These are phyloP conservation scores for Digitonthophagus gazella DNA, from an alignment of 2,888 invertebrate genomes.

Conservation along the genomic window DNA sequence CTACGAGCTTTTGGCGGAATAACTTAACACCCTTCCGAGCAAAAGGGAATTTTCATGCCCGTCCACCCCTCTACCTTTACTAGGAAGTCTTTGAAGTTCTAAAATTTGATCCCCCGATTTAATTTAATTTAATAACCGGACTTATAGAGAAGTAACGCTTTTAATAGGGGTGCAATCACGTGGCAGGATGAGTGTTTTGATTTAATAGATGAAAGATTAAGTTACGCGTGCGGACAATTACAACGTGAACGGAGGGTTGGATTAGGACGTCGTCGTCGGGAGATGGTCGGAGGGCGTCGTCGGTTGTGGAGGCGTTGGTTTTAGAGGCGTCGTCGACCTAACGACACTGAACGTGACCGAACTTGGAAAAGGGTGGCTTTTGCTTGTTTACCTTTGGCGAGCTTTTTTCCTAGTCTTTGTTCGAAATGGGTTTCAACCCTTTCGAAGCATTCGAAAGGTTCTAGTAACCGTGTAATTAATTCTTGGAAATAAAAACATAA, in stretches of 20 bases:
- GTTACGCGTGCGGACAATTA: background rate
- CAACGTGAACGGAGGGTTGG: background rate
- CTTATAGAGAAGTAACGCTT: too few relatives aligned
- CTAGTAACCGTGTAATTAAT: too few relatives aligned
- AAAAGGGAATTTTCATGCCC: background rate
- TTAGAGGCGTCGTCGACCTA: background rate
- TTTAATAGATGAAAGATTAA: too few relatives aligned
- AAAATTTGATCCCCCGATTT: too few relatives aligned
- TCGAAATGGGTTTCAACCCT: background rate
- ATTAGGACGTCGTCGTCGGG: background rate
- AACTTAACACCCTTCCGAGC: slow-evolving; percentile 12
- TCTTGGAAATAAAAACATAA: background rate
- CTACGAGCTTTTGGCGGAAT: slow-evolving; percentile 12
- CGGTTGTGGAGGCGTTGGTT: background rate
- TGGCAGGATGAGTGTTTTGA: background rate
- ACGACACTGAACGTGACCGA: slow-evolving; percentile 8
- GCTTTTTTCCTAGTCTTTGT: background rate
- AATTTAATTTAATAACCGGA: too few relatives aligned
- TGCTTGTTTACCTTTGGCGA: slow-evolving; percentile 1
- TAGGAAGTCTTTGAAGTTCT: too few relatives aligned
- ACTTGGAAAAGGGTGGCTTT: slow-evolving; percentile 9
- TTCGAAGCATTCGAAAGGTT: too few relatives aligned
- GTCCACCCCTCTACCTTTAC: too few relatives aligned
- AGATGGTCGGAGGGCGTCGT: too few relatives aligned
- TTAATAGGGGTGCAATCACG: too few relatives aligned